These are phyloP conservation scores for Engraulis encrasicolus DNA, from an alignment of 2,113 vertebrate genomes.

Conservation along the genomic window DNA sequence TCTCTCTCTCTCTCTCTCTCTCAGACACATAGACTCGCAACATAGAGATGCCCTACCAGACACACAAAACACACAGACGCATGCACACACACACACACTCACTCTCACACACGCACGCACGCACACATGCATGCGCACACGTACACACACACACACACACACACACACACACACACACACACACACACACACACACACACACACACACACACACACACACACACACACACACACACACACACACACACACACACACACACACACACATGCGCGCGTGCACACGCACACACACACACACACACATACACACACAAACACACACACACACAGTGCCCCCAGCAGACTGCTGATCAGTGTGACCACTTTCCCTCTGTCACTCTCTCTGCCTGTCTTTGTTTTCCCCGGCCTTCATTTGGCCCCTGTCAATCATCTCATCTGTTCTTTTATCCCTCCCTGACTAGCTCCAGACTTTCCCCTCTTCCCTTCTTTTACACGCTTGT, in stretches of 20 bases:
- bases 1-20: too few species aligned
- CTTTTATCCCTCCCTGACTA: neutral
- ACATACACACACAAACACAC: constrained; percentile 11
- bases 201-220: too few species aligned
- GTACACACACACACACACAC: constrained; percentile 17
- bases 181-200: neutral
- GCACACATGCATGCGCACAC: too few species aligned
- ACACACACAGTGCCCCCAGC: constrained; percentile 35
- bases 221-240: neutral
- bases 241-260: constrained; percentile 12
- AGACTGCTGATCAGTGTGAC: constrained; percentile 64
- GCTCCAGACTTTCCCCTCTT: neutral
- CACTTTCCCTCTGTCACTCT: constrained; percentile 18
- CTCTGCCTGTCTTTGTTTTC: neutral
- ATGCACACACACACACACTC: constrained; percentile 24
- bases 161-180: constrained; percentile 4
- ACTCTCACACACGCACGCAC: too few species aligned
- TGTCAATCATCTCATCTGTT: neutral
- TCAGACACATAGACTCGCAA: too few species aligned
- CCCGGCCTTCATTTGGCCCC: neutral
- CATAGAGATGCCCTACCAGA: too few species aligned
- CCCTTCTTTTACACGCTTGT: neutral
- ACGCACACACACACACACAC: constrained; percentile 1
- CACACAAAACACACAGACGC: neutral
- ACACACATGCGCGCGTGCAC: neutral